Percentiles rank a stretch among this genome's conserved stretches.
These are phyloP conservation scores for Varecia variegata DNA, from an alignment of 2,797 vertebrate genomes.

Conservation along the genomic window DNA sequence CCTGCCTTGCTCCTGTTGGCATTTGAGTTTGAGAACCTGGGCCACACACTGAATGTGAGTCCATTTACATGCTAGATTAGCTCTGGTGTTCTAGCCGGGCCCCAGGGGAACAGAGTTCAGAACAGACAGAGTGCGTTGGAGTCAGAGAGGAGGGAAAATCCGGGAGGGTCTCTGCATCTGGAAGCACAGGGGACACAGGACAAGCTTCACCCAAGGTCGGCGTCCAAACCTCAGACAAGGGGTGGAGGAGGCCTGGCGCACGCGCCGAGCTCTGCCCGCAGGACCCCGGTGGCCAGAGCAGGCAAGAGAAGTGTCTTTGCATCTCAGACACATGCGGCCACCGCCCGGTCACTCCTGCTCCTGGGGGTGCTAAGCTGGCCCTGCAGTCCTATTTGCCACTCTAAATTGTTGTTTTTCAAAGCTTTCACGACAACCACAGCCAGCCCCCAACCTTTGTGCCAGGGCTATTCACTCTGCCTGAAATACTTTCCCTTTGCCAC, in stretches of 20 bases:
- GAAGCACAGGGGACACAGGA: not conserved
- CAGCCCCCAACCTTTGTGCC: not conserved
- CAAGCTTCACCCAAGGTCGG: not conserved
- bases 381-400: not conserved
- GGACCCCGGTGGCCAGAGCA: rapidly evolving
- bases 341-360: too few species aligned
- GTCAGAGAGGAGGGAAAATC: not conserved
- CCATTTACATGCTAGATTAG: not conserved
- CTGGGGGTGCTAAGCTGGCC: too few species aligned
- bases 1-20: not conserved
- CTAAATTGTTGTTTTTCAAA: not conserved
- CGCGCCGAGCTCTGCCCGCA: not conserved
- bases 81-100: not conserved
- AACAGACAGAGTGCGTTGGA: not conserved
- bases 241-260: not conserved
- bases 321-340: not conserved
- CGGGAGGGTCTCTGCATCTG: not conserved
- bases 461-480: not conserved
- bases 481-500: not conserved
- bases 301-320: not conserved
- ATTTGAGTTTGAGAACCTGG: not conserved
- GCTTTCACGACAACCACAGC: not conserved
- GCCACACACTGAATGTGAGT: not conserved
- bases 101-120: not conserved
- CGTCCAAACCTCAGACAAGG: not conserved